Percentiles rank a stretch among this genome's conserved stretches.
Conservation (phyloP, 2,888 invertebrate genomes). For the Agrotis segetum region DNA sequence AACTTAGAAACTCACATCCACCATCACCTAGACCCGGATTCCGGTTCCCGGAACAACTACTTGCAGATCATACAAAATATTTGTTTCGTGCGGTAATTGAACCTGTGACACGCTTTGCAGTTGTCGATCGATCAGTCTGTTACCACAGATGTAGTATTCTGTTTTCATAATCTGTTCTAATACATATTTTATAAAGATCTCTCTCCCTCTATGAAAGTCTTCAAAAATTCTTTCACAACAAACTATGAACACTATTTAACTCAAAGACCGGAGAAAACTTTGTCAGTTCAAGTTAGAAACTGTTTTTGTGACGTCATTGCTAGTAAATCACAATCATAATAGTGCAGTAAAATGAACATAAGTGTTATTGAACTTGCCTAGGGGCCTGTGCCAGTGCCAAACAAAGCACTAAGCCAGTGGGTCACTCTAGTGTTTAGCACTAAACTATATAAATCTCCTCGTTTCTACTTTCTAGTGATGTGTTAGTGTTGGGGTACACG, state of each 20-base stretch:
- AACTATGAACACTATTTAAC: conserved; percentile 12
- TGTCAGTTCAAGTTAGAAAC: conserved; percentile 28
- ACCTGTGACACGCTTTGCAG: no score
- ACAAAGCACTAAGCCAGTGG: conserved; percentile 49
- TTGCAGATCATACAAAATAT: no score
- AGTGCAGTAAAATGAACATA: conserved; percentile 26
- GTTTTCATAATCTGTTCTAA: neutral
- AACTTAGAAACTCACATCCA: no score
- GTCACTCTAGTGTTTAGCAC: conserved; percentile 43
- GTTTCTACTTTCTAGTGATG: conserved; percentile 55
- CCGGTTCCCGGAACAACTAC: no score
- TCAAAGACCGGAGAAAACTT: conserved; percentile 7
- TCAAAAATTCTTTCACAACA: neutral
- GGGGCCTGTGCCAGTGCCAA: conserved; percentile 26
- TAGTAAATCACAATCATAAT: conserved; percentile 47
- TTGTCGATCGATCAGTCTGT: neutral
- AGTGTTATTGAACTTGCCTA: conserved; percentile 49
- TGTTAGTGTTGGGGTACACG: conserved; percentile 38
- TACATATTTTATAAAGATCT: neutral
- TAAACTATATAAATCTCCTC: conserved; percentile 47
- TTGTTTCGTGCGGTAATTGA: no score
- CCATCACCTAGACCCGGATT: no score
- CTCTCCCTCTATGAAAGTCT: neutral
- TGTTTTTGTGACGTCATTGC: conserved; percentile 18
- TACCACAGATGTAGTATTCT: neutral